Conservation (phyloP, 2,888 invertebrate species). For the Cyaniris semiargus region DNA sequence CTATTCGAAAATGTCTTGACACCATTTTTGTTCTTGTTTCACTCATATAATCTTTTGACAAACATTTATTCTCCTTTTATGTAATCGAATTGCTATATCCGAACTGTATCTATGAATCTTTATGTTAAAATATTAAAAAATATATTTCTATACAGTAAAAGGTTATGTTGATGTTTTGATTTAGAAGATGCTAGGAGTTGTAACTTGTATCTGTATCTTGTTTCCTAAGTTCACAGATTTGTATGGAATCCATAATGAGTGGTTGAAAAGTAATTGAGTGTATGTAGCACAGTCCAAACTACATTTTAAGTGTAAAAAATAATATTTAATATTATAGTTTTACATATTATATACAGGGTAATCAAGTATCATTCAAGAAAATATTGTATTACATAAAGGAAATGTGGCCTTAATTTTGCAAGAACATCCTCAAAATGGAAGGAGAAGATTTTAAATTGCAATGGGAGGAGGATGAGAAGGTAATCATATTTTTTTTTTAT, state of each 20-base stretch:
- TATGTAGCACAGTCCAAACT: neutral
- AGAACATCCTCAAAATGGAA: slow-evolving; percentile 54
- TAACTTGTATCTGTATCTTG: slow-evolving; percentile 32
- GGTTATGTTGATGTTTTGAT: slow-evolving; percentile 81
- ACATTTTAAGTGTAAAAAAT: neutral
- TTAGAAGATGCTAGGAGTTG: slow-evolving; percentile 49
- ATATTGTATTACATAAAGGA: neutral
- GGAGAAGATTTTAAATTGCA: slow-evolving; percentile 69
- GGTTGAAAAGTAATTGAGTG: neutral
- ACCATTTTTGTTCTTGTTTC: slow-evolving; percentile 73
- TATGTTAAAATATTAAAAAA: neutral
- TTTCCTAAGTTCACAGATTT: slow-evolving; percentile 22
- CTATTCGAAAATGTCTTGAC: slow-evolving; percentile 63
- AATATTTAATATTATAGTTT: neutral
- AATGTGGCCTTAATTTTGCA: slow-evolving; percentile 1
- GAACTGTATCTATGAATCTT: neutral
- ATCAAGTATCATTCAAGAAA: neutral
- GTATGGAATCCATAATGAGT: neutral
- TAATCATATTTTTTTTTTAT: slow-evolving; percentile 27
- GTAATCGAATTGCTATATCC: neutral
- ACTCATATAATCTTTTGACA: slow-evolving; percentile 39
- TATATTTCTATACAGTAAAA: slow-evolving; percentile 45
- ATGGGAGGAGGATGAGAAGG: slow-evolving; percentile 73
- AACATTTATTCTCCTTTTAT: slow-evolving; percentile 10
- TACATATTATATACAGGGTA: neutral